A percentile compares a stretch with the other conserved stretches of the same genome.
These are phyloP conservation scores for Plecotus auritus DNA, from an alignment of 2,113 vertebrate species.

Conservation along the genomic window DNA sequence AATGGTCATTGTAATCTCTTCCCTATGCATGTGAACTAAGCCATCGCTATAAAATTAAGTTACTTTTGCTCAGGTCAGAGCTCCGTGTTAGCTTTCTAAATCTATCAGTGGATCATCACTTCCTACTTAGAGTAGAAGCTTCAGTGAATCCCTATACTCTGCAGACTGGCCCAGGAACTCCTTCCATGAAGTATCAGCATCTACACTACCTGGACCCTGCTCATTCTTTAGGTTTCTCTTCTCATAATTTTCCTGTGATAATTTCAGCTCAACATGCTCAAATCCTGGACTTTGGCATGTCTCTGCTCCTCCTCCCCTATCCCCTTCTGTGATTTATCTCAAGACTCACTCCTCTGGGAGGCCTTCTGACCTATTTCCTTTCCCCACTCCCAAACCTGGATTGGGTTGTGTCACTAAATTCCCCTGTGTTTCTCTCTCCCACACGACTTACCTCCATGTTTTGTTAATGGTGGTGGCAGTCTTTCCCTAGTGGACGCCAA, in stretches of 20 bases:
- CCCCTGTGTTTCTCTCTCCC: background rate
- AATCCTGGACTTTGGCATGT: background rate
- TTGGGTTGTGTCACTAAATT: background rate
- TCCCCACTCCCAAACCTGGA: background rate
- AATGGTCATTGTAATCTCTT: background rate
- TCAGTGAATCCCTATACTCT: background rate
- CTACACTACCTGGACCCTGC: background rate
- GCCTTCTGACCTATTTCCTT: background rate
- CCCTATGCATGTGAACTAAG: background rate
- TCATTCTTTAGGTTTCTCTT: background rate
- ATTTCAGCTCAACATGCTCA: background rate
- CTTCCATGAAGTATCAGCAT: background rate
- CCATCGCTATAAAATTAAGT: background rate
- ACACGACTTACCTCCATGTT: background rate
- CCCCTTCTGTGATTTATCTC: background rate
- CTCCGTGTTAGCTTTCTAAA: background rate
- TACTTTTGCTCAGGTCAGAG: background rate
- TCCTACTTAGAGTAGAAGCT: background rate
- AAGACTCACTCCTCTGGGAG: background rate
- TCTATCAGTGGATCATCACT: background rate
- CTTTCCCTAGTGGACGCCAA: background rate
- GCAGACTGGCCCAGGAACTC: background rate
- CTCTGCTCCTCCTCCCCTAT: fast-evolving
- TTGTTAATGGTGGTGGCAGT: background rate
- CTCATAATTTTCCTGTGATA: background rate